Percentiles rank a stretch among this genome's conserved stretches.
Conservation (phyloP, 2,888 invertebrate species). For the Hyposoter dolosus region DNA sequence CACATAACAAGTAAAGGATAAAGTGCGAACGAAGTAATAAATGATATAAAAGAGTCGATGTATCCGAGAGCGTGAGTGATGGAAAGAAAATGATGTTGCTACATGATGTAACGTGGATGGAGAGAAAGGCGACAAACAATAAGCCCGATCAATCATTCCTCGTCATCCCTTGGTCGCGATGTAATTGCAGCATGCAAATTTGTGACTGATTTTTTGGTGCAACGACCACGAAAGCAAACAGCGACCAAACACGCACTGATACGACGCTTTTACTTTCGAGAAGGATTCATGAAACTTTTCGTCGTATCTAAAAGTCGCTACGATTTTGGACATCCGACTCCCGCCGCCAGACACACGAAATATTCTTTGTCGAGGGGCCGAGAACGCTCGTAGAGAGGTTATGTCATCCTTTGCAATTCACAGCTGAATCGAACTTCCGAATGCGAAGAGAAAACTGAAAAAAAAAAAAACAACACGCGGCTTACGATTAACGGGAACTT, state of each 20-base stretch:
- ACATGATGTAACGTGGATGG: conserved; percentile 36
- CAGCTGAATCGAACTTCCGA: conserved; percentile 6
- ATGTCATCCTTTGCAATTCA: conserved; percentile 39
- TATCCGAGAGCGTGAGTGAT: background rate
- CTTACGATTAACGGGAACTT: background rate
- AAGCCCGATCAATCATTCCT: conserved; percentile 51
- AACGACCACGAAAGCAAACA: background rate
- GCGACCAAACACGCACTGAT: background rate
- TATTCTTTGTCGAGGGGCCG: background rate
- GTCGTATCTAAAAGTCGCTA: background rate
- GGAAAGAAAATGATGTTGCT: conserved; percentile 21
- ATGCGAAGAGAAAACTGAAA: background rate
- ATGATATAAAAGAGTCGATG: conserved; percentile 41
- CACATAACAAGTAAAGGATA: conserved; percentile 13
- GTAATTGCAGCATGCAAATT: background rate
- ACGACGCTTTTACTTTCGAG: conserved; percentile 1
- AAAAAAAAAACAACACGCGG: background rate
- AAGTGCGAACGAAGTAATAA: conserved; percentile 1
- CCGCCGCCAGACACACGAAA: conserved; percentile 44
- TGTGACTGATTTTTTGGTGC: background rate
- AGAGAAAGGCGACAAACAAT: conserved; percentile 33
- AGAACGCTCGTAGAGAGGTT: conserved; percentile 19
- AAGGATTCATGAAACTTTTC: background rate
- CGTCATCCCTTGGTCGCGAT: background rate
- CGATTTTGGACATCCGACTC: background rate